Base-by-base conservation (phyloP, 35 echinoderm and acorn worm species). In the Eucidaris tribuloides region DNA sequence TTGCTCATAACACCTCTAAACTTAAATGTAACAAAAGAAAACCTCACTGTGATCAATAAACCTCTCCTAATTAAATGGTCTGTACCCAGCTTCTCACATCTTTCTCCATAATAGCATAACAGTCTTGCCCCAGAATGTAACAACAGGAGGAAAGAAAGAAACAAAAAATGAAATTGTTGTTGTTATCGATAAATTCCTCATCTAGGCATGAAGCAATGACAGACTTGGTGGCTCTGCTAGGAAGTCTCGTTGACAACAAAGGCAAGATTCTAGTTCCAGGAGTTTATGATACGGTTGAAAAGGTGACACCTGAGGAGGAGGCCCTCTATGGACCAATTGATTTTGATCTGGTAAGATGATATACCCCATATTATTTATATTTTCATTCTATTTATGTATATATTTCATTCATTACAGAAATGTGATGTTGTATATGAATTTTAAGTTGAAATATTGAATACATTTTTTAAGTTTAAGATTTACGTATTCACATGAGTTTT, bases 131-230 rank as follows among this genome's bases (percentile, higher is more conserved):
- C n/a, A n/a, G n/a, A n/a, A n/a, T n/a, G n/a, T n/a, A n/a, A n/a
- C n/a, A n/a, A n/a, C n/a, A n/a, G n/a, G n/a, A n/a, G n/a, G n/a
- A n/a, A n/a, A n/a, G n/a, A n/a, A n/a, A n/a, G n/a, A n/a, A n/a
- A n/a, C n/a, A n/a, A n/a, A n/a, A n/a, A n/a, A n/a, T n/a, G n/a
- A n/a, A n/a, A n/a, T n/a, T n/a, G n/a, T n/a, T n/a, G n/a, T 59
- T 59, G 20, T 2, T 68, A 4, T 2, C 31, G 36, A 41, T 40
- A 40, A 3, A 35, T 1, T 74, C 37, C 11, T 14, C 44, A 7
- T 41, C 15, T 49, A 96, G 93, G 46, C 89, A 96, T 35, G 93
- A 96, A 58, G 94, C 89, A 17, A 97, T 97, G 94, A 62, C 64
- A 14, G 94, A 97, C 38, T 46, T 98, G 52, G 55, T 98, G 3